Evolutionary conservation across 2,888 invertebrate genomes (phyloP).

Genomic region (Disparrhopalites patrizii): DNA sequence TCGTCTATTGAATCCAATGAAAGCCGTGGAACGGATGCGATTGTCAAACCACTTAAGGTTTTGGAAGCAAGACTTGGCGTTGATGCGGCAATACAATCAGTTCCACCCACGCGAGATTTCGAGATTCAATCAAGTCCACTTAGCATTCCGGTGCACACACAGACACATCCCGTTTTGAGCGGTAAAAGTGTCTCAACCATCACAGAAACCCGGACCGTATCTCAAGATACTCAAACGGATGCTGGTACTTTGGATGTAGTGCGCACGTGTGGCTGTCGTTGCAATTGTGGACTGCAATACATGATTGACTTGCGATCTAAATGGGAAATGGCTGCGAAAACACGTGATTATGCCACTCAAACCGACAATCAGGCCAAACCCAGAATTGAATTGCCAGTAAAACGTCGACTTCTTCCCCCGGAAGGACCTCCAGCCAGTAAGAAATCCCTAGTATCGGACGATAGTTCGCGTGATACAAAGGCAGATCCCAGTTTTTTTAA

Average conservation of each 20-base stretch:
- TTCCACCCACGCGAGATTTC: neutral
- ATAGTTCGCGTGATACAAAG: too few species aligned
- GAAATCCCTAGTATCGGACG: neutral
- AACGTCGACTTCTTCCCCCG: neutral
- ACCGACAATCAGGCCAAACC: too few species aligned
- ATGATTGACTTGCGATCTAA: slow-evolving; percentile 10
- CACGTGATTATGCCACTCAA: neutral
- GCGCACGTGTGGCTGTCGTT: slow-evolving; percentile 17
- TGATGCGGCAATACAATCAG: neutral
- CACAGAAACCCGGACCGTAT: neutral
- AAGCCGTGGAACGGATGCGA: neutral
- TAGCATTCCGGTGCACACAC: neutral
- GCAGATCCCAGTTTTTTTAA: too few species aligned
- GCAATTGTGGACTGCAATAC: slow-evolving; percentile 20
- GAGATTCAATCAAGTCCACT: slow-evolving; percentile 9
- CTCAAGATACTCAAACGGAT: slow-evolving; percentile 9
- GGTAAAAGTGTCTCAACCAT: neutral
- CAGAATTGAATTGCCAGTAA: too few species aligned
- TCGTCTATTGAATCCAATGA: neutral
- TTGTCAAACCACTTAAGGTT: too few species aligned
- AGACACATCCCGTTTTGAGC: slow-evolving; percentile 6
- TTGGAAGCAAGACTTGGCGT: too few species aligned
- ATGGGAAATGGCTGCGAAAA: slow-evolving; percentile 16
- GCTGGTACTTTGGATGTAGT: slow-evolving; percentile 1
- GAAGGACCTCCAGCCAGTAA: neutral